Conservation (phyloP, 2,888 invertebrate species). For the Oligia fasciuncula region DNA sequence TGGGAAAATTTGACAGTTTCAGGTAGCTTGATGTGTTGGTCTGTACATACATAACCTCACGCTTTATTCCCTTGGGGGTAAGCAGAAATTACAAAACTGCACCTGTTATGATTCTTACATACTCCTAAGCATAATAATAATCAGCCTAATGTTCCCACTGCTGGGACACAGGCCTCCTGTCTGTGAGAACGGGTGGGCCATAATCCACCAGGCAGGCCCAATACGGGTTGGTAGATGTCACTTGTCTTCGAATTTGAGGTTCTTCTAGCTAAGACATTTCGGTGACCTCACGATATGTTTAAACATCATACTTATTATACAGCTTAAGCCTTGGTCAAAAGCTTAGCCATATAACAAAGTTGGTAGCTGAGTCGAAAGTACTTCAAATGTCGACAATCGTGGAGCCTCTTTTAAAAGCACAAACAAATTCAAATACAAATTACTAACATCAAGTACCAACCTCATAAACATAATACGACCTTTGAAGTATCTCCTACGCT, state of each 20-base stretch:
- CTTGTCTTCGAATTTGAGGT: neutral
- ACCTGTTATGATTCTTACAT: no score
- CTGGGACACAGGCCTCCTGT: no score
- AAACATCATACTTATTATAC: neutral
- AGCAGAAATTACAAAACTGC: no score
- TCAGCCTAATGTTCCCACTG: no score
- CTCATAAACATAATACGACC: slow-evolving; percentile 31
- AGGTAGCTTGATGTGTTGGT: no score
- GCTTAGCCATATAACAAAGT: neutral
- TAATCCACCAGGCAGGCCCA: no score
- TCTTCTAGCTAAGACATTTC: neutral
- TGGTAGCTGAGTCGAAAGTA: neutral
- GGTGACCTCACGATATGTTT: neutral
- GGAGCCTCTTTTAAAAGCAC: neutral
- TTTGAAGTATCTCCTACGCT: slow-evolving; percentile 54
- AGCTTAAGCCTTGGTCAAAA: neutral
- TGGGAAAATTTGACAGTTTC: no score
- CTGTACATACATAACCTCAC: neutral
- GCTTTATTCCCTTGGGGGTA: no score
- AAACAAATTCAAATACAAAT: slow-evolving; percentile 21
- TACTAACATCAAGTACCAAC: slow-evolving; percentile 44
- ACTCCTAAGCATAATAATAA: no score
- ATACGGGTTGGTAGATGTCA: no score
- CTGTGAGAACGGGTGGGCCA: no score
- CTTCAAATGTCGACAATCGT: neutral